phyloP scores from a whole-genome alignment of 1,140 invertebrate genomes.

The Drosophila serrata region DNA sequence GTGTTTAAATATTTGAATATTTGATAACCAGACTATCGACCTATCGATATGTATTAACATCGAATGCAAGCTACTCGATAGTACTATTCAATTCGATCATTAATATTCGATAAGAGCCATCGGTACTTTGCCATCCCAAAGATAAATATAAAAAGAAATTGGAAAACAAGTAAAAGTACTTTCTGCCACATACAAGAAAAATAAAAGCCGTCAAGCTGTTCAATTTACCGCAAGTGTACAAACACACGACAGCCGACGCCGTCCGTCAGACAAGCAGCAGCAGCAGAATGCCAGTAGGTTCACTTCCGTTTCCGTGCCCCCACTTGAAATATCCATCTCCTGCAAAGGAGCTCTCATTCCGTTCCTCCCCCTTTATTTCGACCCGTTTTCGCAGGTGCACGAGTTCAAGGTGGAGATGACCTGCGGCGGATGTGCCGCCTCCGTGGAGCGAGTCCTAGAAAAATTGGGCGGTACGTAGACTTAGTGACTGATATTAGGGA shows the following conservation, averaged over 20 bases:
- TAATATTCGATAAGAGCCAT: background rate
- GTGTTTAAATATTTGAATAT: background rate
- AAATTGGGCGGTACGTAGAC: conserved; percentile 89
- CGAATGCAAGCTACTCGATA: background rate
- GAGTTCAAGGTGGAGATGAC: conserved; percentile 95
- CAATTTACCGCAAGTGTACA: conserved; percentile 75
- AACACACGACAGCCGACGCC: conserved; percentile 56
- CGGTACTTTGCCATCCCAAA: background rate
- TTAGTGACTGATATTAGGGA: conserved; percentile 23
- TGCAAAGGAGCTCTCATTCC: conserved; percentile 1
- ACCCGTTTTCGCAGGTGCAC: conserved; percentile 87
- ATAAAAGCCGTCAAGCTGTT: conserved; percentile 67
- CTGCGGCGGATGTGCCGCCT: conserved; percentile 94
- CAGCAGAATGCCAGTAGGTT: conserved; percentile 72
- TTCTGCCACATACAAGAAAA: conserved; percentile 32
- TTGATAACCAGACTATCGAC: background rate
- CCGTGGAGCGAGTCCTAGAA: conserved; percentile 92
- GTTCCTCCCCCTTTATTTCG: background rate
- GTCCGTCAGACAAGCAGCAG: conserved; percentile 60
- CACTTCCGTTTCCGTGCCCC: background rate
- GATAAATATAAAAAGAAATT: conserved; percentile 12
- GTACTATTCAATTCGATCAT: too few relatives aligned
- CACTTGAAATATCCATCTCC: conserved; percentile 2
- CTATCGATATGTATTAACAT: background rate
- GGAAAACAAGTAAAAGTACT: conserved; percentile 6